Percentiles rank a stretch among this genome's conserved stretches.
Conservation (phyloP, 2,113 vertebrate genomes). For the Octodon degus region DNA sequence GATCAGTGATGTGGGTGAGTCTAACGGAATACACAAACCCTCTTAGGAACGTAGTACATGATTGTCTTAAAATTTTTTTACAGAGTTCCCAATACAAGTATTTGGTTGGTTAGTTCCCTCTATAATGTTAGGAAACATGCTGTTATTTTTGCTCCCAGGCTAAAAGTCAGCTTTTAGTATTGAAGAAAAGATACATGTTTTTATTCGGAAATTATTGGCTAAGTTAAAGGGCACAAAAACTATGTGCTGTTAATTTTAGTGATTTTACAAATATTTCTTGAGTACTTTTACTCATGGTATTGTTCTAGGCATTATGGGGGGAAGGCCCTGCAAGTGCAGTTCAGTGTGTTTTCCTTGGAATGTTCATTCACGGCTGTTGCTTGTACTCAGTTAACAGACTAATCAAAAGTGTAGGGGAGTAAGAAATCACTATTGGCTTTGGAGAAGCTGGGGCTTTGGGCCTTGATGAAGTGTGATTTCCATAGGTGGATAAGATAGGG, state of each 20-base stretch:
- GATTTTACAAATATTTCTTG: constrained; percentile 17
- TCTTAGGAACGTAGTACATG: background rate
- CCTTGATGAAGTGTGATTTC: background rate
- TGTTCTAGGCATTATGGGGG: background rate
- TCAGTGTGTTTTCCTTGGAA: constrained; percentile 10
- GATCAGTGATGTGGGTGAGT: background rate
- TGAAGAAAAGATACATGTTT: background rate
- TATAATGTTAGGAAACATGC: background rate
- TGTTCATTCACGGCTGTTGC: background rate
- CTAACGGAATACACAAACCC: background rate
- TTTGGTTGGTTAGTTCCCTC: background rate
- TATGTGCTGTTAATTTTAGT: background rate
- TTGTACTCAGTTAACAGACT: background rate
- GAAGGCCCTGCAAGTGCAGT: background rate
- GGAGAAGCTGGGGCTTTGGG: background rate
- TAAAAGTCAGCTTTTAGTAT: constrained; percentile 10
- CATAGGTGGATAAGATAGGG: background rate
- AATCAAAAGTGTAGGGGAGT: background rate
- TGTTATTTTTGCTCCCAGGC: background rate
- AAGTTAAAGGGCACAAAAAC: background rate
- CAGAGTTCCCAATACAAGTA: background rate
- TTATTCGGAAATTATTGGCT: background rate
- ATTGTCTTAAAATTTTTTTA: background rate
- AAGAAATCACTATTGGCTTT: background rate
- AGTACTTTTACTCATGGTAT: background rate